Percentiles rank a stretch among this genome's conserved stretches.
These are phyloP conservation scores for Epiblema foenella DNA, from an alignment of 2,888 invertebrate species.

Conservation along the genomic window DNA sequence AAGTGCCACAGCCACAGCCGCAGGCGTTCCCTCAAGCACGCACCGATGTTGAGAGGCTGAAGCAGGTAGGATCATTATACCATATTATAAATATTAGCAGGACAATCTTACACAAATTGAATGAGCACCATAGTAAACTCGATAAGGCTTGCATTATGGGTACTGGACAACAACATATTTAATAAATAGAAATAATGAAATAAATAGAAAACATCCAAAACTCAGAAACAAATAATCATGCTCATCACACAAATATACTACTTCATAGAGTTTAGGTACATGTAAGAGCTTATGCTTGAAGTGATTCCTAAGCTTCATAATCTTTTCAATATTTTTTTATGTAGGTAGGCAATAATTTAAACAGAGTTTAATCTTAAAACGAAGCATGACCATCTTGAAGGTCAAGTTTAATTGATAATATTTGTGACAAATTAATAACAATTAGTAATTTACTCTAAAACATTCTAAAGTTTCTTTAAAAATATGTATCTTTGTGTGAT, in stretches of 20 bases:
- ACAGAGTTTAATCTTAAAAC: conserved; percentile 9
- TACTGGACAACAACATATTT: no score
- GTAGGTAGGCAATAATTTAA: conserved; percentile 17
- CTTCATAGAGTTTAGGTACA: not conserved
- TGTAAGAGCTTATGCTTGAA: not conserved
- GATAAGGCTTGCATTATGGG: no score
- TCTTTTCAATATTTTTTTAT: conserved; percentile 19
- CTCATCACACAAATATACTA: no score
- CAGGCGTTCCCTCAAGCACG: conserved; percentile 67
- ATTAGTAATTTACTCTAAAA: not conserved
- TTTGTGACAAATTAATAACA: not conserved
- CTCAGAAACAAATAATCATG: no score
- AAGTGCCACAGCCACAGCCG: conserved; percentile 54
- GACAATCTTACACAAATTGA: no score
- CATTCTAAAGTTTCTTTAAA: not conserved
- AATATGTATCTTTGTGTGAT: not conserved
- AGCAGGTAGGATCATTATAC: conserved; percentile 70
- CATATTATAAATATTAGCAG: not conserved
- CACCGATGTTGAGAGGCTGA: conserved; percentile 79
- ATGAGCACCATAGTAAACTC: no score
- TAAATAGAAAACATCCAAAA: no score
- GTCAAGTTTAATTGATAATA: conserved; percentile 15
- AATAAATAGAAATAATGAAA: no score
- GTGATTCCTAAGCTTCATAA: conserved; percentile 3
- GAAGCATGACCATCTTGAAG: conserved; percentile 9